Conservation (phyloP, 2,797 vertebrate genomes). For the Leptatherina wallacei region DNA sequence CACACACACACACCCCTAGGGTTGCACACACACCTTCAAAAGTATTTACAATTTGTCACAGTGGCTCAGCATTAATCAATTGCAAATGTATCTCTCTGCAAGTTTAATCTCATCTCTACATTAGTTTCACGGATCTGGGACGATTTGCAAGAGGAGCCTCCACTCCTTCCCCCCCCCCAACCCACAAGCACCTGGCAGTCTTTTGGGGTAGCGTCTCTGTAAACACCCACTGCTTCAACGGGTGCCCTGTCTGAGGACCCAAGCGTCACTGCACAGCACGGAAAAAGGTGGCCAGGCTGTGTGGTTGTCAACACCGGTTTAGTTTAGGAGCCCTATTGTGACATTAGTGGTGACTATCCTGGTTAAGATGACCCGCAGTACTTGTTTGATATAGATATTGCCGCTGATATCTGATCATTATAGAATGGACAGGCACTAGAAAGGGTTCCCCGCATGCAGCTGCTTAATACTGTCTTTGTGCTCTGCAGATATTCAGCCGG, state of each 20-base stretch:
- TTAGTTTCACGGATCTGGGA: constrained; percentile 79
- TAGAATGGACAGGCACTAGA: constrained; percentile 39
- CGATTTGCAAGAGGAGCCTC: constrained; percentile 69
- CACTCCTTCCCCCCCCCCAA: constrained; percentile 24
- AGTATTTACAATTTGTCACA: constrained; percentile 79
- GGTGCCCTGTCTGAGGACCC: constrained; percentile 78
- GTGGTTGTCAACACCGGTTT: constrained; percentile 92
- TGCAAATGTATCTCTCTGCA: constrained; percentile 80
- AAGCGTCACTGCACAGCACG: constrained; percentile 69
- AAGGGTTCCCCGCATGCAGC: constrained; percentile 80
- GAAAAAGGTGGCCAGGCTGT: constrained; percentile 78
- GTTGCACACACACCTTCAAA: constrained; percentile 67
- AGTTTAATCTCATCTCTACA: constrained; percentile 89
- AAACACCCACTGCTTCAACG: constrained; percentile 76
- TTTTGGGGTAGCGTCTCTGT: constrained; percentile 81
- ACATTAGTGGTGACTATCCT: constrained; percentile 81
- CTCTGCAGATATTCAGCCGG: constrained; percentile 40
- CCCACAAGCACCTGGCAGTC: constrained; percentile 74
- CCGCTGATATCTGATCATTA: constrained; percentile 52
- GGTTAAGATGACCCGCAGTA: constrained; percentile 65
- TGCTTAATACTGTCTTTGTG: constrained; percentile 85
- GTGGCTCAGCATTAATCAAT: constrained; percentile 78
- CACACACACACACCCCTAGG: constrained; percentile 25
- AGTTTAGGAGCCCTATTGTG: constrained; percentile 75
- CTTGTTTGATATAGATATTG: constrained; percentile 76